Evolutionary conservation across 1,140 invertebrate genomes (phyloP), one percentile per base, ranked within the genome.

Genomic region (Drosophila mauritiana): DNA sequence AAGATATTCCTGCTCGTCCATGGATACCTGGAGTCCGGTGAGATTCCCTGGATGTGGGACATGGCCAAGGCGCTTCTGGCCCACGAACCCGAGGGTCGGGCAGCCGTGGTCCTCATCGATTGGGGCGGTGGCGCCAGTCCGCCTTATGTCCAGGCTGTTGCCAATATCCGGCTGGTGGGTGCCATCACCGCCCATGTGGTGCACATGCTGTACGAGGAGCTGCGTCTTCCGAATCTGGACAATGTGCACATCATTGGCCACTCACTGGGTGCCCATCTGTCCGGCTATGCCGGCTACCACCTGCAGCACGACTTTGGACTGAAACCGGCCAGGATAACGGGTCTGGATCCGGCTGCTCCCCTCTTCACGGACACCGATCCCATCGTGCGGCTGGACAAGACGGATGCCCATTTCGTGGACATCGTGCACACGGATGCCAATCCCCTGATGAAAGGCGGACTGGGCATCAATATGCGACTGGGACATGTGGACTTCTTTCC

Each of bases 401-500:
- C 94, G 11, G 98, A 98, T 89, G 97, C 97, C 0, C 93, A 95
- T 40, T 98, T 96, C 34, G 97, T 98, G 1, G 97, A 97, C 83
- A 94, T 97, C 1, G 96, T 98, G 65, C 98, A 98, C 90, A 97
- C 97, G 3, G 97, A 98, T 91, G 96, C 96, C 8, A 95, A 94
- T 91, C 95, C 95, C 2, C 95, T 98, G 79, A 95, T 97, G 68
- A 95, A 94, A 81, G 97, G 96, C 78, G 95, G 95, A 93, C 94
- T 96, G 96, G 97, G 97, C 22, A 96, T 97, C 80, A 95, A 93
- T 40, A 95, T 97, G 85, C 94, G 96, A 0, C 95, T 96, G 37
- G 97, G 96, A 0, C 97, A 98, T 86, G 95, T 98, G 1, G 97
- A 98, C 92, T 98, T 97, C 92, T 98, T 96, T 91, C 97, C 97